phyloP scores from a whole-genome alignment of 2,888 invertebrate genomes.

The Agrenia bidenticulata region DNA sequence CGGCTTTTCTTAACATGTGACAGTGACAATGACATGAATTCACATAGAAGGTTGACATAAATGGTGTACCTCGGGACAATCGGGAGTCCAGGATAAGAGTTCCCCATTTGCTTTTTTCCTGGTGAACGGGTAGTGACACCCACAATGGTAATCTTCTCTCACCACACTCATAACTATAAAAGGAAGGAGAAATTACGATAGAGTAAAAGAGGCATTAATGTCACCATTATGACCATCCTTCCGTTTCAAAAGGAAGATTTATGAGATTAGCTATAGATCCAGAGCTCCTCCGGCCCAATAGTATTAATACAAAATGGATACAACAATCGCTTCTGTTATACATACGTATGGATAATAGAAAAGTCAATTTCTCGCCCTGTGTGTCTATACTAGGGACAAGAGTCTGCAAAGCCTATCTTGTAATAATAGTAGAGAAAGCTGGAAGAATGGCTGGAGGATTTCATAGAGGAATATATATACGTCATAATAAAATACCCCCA shows the following conservation, averaged over 20 bases:
- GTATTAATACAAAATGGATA: no score
- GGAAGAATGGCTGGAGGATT: no score
- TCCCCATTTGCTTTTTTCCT: slow-evolving; percentile 37
- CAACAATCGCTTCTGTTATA: no score
- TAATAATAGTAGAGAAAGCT: no score
- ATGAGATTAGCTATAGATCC: slow-evolving; percentile 12
- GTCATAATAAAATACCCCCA: slow-evolving; percentile 36
- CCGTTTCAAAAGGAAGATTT: slow-evolving; percentile 35
- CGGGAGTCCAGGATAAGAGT: slow-evolving; percentile 42
- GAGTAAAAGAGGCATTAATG: slow-evolving; percentile 46
- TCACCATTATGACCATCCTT: slow-evolving; percentile 38
- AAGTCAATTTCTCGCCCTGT: no score
- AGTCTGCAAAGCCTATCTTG: no score
- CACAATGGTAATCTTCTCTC: slow-evolving; percentile 49
- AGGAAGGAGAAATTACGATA: slow-evolving; percentile 24
- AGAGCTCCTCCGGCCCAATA: no score
- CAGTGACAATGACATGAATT: slow-evolving; percentile 14
- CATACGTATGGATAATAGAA: no score
- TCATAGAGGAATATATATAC: neutral
- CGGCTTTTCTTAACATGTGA: neutral
- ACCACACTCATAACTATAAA: slow-evolving; percentile 35
- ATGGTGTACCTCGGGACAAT: slow-evolving; percentile 43
- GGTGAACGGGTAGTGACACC: slow-evolving; percentile 48
- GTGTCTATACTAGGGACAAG: no score
- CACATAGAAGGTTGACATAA: neutral